Conservation (phyloP, 2,888 invertebrate genomes). For the Orthosia cruda region DNA sequence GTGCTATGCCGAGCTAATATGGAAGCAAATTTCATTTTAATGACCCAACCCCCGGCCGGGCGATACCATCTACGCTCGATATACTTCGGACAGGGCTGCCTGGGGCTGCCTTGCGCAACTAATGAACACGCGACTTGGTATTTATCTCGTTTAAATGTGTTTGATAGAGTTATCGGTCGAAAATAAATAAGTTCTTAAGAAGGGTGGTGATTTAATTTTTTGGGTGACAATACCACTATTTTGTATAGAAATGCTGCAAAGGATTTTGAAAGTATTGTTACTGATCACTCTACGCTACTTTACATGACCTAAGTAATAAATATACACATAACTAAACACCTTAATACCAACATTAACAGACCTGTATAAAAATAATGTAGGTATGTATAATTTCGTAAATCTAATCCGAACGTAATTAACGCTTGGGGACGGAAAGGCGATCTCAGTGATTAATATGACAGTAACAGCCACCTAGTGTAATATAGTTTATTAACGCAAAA, state of each 20-base stretch:
- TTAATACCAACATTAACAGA: background rate
- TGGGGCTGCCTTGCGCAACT: constrained; percentile 68
- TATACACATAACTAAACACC: no score
- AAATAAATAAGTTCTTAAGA: constrained; percentile 9
- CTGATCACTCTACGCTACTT: background rate
- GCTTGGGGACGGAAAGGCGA: background rate
- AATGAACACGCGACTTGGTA: constrained; percentile 58
- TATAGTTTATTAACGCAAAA: background rate
- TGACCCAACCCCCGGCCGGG: constrained; percentile 79
- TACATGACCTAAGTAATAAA: background rate
- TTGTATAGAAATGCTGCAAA: background rate
- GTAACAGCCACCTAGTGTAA: background rate
- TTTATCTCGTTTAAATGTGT: constrained; percentile 58
- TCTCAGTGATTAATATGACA: constrained; percentile 27
- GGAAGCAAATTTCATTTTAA: constrained; percentile 90
- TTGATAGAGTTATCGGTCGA: constrained; percentile 39
- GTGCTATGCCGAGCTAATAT: constrained; percentile 72
- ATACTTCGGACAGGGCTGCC: constrained; percentile 78
- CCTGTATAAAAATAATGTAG: no score
- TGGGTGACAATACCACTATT: background rate
- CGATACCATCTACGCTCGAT: constrained; percentile 84
- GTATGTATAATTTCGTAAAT: constrained; percentile 12
- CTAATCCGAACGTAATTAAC: constrained; percentile 24
- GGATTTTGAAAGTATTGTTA: background rate
- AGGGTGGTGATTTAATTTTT: background rate